These are phyloP conservation scores for Antheraea mylitta DNA, from an alignment of 1,140 invertebrate species.

Conservation along the genomic window DNA sequence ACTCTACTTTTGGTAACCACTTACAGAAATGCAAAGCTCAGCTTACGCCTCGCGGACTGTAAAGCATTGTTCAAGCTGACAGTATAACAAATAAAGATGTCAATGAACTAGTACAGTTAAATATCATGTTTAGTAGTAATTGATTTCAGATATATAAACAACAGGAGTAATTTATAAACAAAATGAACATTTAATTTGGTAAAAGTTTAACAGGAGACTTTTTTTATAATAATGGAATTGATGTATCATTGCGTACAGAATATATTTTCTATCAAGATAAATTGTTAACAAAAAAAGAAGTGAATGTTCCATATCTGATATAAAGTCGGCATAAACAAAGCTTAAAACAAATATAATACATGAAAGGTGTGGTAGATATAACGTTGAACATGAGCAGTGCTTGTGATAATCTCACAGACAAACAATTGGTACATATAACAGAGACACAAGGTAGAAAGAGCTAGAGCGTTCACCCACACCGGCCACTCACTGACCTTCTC, in stretches of 20 bases:
- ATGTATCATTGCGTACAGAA: too few relatives aligned
- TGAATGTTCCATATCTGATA: not conserved
- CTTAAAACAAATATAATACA: not conserved
- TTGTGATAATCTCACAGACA: not conserved
- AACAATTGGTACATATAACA: not conserved
- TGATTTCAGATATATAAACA: too few relatives aligned
- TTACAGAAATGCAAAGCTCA: too few relatives aligned
- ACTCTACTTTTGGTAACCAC: too few relatives aligned
- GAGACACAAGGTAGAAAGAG: slow-evolving; percentile 13
- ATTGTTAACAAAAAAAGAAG: too few relatives aligned
- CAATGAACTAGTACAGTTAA: too few relatives aligned
- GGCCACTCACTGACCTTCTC: slow-evolving; percentile 83
- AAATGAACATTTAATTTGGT: too few relatives aligned
- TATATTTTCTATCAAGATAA: too few relatives aligned
- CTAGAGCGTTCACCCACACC: slow-evolving; percentile 24
- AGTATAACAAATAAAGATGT: not conserved
- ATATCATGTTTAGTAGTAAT: too few relatives aligned
- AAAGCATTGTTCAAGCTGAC: not conserved
- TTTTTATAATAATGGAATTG: too few relatives aligned
- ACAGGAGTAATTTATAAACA: too few relatives aligned
- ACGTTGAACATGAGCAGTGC: slow-evolving; percentile 1
- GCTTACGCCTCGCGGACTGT: not conserved
- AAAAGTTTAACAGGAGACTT: too few relatives aligned
- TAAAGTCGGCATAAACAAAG: not conserved
- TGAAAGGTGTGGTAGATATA: not conserved